Conservation (phyloP, 2,113 vertebrate species). For the Colius striatus region DNA sequence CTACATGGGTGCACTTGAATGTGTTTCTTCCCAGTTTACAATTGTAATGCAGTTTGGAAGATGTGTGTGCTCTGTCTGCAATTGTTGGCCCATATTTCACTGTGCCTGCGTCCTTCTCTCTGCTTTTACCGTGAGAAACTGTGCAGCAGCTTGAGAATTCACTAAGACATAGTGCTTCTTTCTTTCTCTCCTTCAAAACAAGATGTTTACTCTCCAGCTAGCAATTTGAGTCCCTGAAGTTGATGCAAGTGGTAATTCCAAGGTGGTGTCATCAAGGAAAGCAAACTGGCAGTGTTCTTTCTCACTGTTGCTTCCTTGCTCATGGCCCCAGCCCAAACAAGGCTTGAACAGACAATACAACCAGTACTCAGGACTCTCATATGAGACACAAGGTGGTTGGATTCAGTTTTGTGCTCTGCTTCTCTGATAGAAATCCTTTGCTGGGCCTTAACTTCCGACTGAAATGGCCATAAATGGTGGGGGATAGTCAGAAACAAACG, state of each 20-base stretch:
- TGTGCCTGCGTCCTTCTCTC: not conserved
- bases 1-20: not conserved
- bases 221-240: not conserved
- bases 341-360: not conserved
- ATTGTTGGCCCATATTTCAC: not conserved
- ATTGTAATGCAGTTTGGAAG: not conserved
- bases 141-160: not conserved
- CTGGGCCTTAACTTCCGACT: not conserved
- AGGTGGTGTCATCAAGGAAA: not conserved
- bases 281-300: not conserved
- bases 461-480: not conserved
- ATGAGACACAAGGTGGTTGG: not conserved
- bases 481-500: not conserved
- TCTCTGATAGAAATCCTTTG: not conserved
- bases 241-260: not conserved
- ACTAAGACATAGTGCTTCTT: not conserved
- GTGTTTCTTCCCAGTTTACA: not conserved
- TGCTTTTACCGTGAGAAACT: not conserved
- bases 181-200: not conserved
- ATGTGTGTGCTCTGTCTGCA: rapidly evolving
- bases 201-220: not conserved
- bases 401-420: not conserved
- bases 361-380: rapidly evolving
- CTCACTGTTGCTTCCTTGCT: not conserved
- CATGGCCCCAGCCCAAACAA: not conserved